Conservation (phyloP, 2,113 vertebrate species). For the Gorsachius goisagi region DNA sequence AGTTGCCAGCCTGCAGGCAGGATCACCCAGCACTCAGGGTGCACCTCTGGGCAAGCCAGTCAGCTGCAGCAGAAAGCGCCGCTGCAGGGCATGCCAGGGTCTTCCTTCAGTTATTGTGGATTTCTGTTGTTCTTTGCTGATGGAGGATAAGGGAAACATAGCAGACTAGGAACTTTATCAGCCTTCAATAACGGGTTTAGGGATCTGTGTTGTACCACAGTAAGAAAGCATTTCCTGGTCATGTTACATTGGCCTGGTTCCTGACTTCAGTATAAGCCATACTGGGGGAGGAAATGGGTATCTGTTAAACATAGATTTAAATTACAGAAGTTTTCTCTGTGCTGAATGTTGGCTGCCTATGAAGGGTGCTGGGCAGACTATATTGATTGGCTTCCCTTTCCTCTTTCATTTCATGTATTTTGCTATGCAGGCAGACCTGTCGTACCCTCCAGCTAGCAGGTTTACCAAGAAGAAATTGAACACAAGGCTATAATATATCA, state of each 20-base stretch:
- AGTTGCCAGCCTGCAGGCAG: background rate
- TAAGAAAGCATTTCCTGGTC: background rate
- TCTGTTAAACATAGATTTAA: background rate
- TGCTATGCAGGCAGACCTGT: background rate
- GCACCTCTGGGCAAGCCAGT: background rate
- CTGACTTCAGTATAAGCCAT: background rate
- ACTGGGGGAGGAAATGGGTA: background rate
- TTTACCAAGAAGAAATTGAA: background rate
- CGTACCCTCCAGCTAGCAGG: background rate
- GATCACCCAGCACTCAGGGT: background rate
- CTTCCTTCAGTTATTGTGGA: background rate
- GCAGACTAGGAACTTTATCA: background rate
- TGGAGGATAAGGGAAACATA: background rate
- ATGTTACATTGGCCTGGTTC: accelerated
- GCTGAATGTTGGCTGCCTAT: background rate
- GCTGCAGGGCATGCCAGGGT: background rate
- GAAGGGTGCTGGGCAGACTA: background rate
- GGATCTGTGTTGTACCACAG: background rate
- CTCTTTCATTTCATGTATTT: accelerated
- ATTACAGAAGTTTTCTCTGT: background rate
- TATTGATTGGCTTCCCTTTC: background rate
- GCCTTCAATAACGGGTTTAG: background rate
- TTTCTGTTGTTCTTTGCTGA: background rate
- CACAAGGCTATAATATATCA: background rate
- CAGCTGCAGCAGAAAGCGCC: background rate